Evolutionary conservation across 2,797 vertebrate species (phyloP).

Genomic region (Chiloscyllium punctatum): DNA sequence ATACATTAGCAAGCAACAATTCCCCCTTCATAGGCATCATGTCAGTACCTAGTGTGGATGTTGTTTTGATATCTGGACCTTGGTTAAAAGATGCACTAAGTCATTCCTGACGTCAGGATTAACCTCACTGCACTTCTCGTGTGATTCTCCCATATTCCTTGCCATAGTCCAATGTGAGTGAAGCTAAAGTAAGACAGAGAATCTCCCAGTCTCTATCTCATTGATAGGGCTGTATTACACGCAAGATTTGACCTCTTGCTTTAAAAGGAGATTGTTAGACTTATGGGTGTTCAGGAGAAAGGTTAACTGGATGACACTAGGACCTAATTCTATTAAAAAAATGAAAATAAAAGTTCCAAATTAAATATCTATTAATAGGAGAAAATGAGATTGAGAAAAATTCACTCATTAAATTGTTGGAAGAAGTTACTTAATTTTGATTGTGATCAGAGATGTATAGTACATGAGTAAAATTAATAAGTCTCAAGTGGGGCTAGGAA

Average conservation of each 20-base stretch:
- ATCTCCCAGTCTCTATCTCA: background rate
- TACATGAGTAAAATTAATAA: background rate
- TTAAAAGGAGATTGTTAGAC: background rate
- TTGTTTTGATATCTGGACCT: too few species aligned
- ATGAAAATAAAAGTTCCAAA: background rate
- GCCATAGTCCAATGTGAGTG: too few species aligned
- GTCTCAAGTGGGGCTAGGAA: background rate
- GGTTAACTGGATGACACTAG: background rate
- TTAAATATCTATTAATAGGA: background rate
- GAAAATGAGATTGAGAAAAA: background rate
- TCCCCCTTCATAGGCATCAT: too few species aligned
- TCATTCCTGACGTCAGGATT: too few species aligned
- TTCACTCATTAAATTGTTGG: background rate
- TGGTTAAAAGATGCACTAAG: too few species aligned
- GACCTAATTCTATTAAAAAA: background rate
- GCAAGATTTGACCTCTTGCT: background rate
- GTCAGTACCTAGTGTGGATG: too few species aligned
- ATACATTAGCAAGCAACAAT: too few species aligned
- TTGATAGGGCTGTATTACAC: background rate
- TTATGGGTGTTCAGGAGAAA: background rate
- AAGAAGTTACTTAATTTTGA: background rate
- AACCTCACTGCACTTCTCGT: too few species aligned
- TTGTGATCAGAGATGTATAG: background rate
- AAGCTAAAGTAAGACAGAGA: background rate
- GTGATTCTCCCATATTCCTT: background rate